Percentiles rank a stretch among this genome's conserved stretches.
Evolutionary conservation across 2,113 vertebrate genomes (phyloP).

Genomic region (Calidris pugnax): DNA sequence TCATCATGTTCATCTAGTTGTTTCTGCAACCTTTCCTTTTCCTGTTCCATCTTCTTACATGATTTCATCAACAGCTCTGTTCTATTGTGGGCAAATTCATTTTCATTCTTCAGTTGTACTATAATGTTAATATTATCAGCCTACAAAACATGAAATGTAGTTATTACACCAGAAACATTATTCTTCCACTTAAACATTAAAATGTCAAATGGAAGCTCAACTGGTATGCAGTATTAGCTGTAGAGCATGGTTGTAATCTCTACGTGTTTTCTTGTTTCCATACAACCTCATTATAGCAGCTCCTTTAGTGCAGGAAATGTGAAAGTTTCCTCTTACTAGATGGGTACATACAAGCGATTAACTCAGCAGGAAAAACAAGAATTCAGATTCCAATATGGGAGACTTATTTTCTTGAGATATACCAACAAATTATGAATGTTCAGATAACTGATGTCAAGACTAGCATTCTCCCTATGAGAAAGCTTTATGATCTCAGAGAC

Average conservation of each 20-base stretch:
- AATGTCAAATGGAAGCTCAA: background rate
- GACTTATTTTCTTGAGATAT: background rate
- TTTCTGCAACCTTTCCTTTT: slow-evolving; percentile 78
- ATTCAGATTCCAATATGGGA: background rate
- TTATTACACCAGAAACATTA: background rate
- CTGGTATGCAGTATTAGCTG: background rate
- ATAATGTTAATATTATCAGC: slow-evolving; percentile 61
- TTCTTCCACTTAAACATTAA: background rate
- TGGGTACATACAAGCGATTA: background rate
- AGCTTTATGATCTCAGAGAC: background rate
- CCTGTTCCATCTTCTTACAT: slow-evolving; percentile 85
- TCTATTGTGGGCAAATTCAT: slow-evolving; percentile 74
- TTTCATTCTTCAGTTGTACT: slow-evolving; percentile 77
- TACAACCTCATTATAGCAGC: background rate
- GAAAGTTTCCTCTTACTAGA: background rate
- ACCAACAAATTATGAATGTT: background rate
- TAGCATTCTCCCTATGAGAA: background rate
- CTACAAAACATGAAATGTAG: slow-evolving; percentile 65
- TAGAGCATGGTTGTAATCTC: background rate
- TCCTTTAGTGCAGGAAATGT: background rate
- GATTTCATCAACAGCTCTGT: slow-evolving; percentile 83
- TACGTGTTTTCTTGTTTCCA: background rate
- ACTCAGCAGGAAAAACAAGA: background rate
- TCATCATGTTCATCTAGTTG: slow-evolving; percentile 56
- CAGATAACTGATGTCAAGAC: background rate